Evolutionary conservation across 1,140 invertebrate species (phyloP).

Genomic region (Zaprionus tsacasi): DNA sequence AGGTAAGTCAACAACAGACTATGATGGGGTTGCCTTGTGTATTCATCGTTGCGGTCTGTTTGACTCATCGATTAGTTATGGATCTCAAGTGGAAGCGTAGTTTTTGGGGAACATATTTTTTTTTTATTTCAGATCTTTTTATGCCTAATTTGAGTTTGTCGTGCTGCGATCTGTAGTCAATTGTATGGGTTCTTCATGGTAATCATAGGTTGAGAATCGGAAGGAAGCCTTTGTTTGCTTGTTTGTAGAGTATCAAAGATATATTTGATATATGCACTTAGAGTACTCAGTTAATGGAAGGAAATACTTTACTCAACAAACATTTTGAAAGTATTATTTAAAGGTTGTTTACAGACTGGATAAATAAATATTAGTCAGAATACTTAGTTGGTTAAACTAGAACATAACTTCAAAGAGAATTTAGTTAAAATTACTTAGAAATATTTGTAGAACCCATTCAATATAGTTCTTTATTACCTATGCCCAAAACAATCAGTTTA

Average conservation of each 20-base stretch:
- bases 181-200: conserved; percentile 32
- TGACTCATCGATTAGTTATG: conserved; percentile 47
- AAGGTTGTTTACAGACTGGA: neutral
- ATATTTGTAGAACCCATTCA: neutral
- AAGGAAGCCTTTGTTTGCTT: neutral
- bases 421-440: too few species aligned
- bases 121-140: conserved; percentile 49
- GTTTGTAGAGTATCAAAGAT: neutral
- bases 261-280: neutral
- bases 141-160: conserved; percentile 70
- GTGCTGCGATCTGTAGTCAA: conserved; percentile 34
- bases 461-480: neutral
- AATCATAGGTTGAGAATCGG: neutral
- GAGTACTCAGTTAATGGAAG: neutral
- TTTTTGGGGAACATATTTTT: conserved; percentile 40
- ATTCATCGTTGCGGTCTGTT: conserved; percentile 46
- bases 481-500: too few species aligned
- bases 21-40: neutral
- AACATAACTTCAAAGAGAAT: too few species aligned
- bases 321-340: neutral
- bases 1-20: conserved; percentile 83
- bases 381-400: neutral
- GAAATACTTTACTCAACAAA: neutral
- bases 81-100: conserved; percentile 51
- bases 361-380: conserved; percentile 1